These are phyloP conservation scores for Aphodius granarius DNA, from an alignment of 2,888 invertebrate species.

Conservation along the genomic window DNA sequence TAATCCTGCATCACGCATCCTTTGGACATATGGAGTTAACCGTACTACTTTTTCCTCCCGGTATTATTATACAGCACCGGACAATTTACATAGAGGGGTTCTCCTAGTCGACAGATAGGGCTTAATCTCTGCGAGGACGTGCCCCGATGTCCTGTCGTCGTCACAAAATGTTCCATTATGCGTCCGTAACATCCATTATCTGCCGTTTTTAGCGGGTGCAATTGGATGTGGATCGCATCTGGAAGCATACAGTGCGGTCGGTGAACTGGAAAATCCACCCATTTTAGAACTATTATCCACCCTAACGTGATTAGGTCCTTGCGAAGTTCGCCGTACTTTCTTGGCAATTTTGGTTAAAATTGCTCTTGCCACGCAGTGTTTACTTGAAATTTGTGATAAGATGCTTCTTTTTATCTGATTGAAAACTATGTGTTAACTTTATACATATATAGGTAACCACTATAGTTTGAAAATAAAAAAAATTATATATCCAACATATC, in stretches of 20 bases:
- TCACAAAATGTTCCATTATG: background rate
- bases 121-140: background rate
- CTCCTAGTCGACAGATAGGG: background rate
- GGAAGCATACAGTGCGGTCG: background rate
- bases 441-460: too few relatives aligned
- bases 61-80: background rate
- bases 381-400: too few relatives aligned
- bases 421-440: too few relatives aligned
- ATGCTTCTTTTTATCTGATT: too few relatives aligned
- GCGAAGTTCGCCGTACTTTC: background rate
- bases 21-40: background rate
- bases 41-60: background rate
- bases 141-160: background rate
- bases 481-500: too few relatives aligned
- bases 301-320: background rate
- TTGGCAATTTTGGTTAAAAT: background rate
- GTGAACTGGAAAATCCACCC: background rate
- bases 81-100: background rate
- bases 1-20: conserved; percentile 41
- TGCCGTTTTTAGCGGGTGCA: background rate
- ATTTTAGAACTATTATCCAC: background rate
- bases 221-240: background rate
- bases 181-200: background rate
- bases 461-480: too few relatives aligned
- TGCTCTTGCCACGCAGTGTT: too few relatives aligned